Percentiles rank a stretch among this genome's conserved stretches.
These are phyloP conservation scores for Poecile atricapillus DNA, from an alignment of 2,113 vertebrate genomes.

Conservation along the genomic window DNA sequence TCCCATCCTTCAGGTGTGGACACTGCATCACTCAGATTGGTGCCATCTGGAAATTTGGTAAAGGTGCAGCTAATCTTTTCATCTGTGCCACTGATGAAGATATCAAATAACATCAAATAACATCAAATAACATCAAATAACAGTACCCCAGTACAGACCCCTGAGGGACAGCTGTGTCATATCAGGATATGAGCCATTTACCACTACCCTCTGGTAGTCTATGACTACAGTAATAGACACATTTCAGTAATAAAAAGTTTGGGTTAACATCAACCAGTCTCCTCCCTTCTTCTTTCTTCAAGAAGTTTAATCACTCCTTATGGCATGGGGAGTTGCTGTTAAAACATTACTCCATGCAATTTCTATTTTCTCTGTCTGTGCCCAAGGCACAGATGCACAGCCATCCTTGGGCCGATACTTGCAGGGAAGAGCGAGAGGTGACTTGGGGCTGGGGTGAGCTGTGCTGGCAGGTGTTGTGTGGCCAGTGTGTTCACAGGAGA, in stretches of 20 bases:
- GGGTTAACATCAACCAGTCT: neutral
- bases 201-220: neutral
- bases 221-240: neutral
- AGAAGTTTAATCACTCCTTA: neutral
- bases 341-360: neutral
- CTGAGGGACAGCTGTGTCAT: neutral
- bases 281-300: neutral
- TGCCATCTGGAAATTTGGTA: neutral
- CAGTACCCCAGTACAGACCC: neutral
- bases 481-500: neutral
- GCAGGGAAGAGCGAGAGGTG: accelerated
- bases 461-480: neutral
- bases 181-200: neutral
- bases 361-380: neutral
- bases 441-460: neutral
- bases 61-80: neutral
- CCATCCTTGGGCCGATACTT: neutral
- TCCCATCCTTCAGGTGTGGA: neutral
- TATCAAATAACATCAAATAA: neutral
- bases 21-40: neutral
- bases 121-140: neutral
- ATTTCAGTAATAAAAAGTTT: neutral
- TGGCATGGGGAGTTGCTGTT: neutral
- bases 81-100: neutral
- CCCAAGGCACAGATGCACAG: neutral